These are phyloP conservation scores for Pelvicachromis taeniatus DNA, from an alignment of 2,113 vertebrate genomes.

Conservation along the genomic window DNA sequence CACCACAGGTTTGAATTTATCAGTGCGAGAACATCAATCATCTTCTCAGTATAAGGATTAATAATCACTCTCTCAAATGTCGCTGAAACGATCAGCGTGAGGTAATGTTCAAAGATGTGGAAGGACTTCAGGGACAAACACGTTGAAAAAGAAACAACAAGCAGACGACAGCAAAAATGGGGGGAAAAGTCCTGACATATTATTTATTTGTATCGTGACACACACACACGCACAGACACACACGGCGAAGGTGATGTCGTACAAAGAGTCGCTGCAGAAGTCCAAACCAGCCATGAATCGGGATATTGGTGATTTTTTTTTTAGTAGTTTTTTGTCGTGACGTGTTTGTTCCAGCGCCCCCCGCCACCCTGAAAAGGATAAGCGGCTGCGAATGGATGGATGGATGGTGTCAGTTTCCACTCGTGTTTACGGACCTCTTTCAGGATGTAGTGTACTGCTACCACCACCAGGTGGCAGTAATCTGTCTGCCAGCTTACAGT, in stretches of 20 bases:
- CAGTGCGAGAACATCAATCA: not conserved
- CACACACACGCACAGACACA: not conserved
- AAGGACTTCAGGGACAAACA: not conserved
- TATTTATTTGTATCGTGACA: not conserved
- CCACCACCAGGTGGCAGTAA: not conserved
- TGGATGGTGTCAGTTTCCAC: no score
- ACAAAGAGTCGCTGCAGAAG: not conserved
- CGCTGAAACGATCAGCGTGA: not conserved
- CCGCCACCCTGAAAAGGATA: no score
- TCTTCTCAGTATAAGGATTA: not conserved
- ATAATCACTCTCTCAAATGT: not conserved
- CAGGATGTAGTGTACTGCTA: not conserved
- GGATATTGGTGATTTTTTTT: not conserved
- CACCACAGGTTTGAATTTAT: not conserved
- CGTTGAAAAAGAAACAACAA: not conserved
- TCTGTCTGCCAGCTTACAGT: not conserved
- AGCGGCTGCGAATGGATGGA: no score
- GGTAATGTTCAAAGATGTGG: not conserved
- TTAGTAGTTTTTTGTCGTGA: no score
- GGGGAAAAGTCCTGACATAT: rapidly evolving
- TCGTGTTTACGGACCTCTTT: no score
- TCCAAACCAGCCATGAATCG: not conserved
- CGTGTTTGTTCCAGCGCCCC: no score
- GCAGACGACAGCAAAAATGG: not conserved
- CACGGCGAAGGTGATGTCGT: not conserved